Conservation (phyloP, 2,797 vertebrate genomes). For the Lepus townsendii region DNA sequence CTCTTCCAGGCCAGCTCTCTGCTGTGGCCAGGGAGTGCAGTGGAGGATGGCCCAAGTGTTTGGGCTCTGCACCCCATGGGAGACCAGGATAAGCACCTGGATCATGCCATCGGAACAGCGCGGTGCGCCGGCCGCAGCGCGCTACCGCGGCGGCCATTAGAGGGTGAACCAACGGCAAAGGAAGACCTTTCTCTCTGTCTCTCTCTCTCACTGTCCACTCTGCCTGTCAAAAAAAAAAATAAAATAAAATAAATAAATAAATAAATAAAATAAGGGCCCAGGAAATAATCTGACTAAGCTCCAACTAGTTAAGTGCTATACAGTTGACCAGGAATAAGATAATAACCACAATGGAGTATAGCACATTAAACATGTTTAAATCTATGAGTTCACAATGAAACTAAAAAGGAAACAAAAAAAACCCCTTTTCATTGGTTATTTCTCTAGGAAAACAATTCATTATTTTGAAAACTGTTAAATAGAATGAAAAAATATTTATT, state of each 20-base stretch:
- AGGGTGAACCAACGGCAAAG: too few species aligned
- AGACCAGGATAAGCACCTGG: too few species aligned
- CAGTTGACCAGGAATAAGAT: constrained; percentile 21
- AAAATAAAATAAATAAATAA: background rate
- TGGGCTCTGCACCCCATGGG: too few species aligned
- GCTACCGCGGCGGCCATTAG: too few species aligned
- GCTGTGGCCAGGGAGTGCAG: too few species aligned
- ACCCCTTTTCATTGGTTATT: background rate
- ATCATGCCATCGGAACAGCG: too few species aligned
- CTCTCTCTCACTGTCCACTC: too few species aligned
- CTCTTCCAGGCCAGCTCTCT: too few species aligned
- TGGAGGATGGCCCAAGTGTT: too few species aligned
- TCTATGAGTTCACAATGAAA: constrained; percentile 53
- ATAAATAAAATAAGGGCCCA: background rate
- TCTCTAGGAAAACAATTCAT: constrained; percentile 2
- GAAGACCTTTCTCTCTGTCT: too few species aligned
- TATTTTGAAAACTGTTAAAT: constrained; percentile 56
- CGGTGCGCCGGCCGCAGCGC: too few species aligned
- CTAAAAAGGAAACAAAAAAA: background rate
- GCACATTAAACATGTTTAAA: constrained; percentile 52
- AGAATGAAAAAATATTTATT: constrained; percentile 21
- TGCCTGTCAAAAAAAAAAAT: too few species aligned
- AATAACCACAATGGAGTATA: constrained; percentile 40
- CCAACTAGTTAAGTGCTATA: background rate
- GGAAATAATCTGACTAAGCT: constrained; percentile 35